Conservation (phyloP, 2,113 vertebrate genomes). For the Zootoca vivipara region DNA sequence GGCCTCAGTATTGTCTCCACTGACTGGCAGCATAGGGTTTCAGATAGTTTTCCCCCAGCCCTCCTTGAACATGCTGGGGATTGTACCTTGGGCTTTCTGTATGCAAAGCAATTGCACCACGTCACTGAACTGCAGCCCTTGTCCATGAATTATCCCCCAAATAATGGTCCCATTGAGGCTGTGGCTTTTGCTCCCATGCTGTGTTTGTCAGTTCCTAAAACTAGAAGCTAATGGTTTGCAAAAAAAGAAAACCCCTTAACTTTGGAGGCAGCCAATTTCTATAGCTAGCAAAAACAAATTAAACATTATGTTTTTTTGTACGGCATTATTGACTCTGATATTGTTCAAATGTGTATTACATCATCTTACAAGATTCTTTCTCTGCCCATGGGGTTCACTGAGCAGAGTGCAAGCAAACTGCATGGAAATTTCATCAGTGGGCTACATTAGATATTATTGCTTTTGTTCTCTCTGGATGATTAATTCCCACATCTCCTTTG, state of each 20-base stretch:
- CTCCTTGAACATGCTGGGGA: no score
- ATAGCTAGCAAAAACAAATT: constrained; percentile 45
- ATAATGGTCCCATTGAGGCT: constrained; percentile 26
- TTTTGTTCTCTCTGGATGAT: constrained; percentile 57
- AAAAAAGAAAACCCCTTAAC: constrained; percentile 13
- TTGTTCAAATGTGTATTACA: constrained; percentile 23
- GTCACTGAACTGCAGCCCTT: no score
- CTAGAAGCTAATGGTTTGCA: constrained; percentile 39
- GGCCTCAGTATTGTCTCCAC: no score
- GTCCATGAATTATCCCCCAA: constrained; percentile 14
- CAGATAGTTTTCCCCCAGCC: no score
- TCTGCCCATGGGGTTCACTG: constrained; percentile 53
- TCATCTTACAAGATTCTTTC: constrained; percentile 50
- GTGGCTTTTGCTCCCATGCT: not conserved
- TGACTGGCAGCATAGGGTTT: no score
- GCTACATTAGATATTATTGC: constrained; percentile 60
- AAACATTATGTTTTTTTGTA: constrained; percentile 39
- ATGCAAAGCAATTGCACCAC: no score
- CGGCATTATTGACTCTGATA: constrained; percentile 19
- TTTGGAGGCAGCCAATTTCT: constrained; percentile 34
- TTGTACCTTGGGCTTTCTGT: no score
- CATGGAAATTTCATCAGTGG: constrained; percentile 62
- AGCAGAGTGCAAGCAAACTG: constrained; percentile 56
- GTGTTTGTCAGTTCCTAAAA: constrained; percentile 37
- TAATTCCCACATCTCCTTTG: constrained; percentile 66